Base-by-base conservation (phyloP, 2,113 vertebrate species). In the Pygoscelis antarcticus region DNA sequence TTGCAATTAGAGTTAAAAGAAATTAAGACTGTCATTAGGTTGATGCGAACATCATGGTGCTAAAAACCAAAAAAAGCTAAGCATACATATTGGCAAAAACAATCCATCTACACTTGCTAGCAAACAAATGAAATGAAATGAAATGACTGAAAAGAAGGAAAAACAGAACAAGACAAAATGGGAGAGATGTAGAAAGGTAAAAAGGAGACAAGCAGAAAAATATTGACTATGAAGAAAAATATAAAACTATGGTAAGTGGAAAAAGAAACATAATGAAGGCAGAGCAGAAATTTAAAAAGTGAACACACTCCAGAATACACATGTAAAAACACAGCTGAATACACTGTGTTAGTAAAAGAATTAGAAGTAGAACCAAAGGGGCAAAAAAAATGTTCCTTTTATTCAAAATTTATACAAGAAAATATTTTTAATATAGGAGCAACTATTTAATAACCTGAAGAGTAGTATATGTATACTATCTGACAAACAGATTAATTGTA, bases 401-500 rank as follows among this genome's bases (percentile, higher is more conserved):
- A 71, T 77, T 94, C 16, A 11, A 64, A 92, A 91, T 76, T 93
- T 76, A 80, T 54, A 80, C 7, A 1, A 60, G 29, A 36, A 95
- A 60, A 74, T 58, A 92, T 71, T 68, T 96, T 93, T 65, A 92
- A 91, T n/a, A 11, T 54, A 76, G 47, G 47, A 93, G 79, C 46
- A 92, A 83, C 36, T 84, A 60, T 74, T 95, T 82, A 93, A 93
- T 81, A 75, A 58, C 88, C 69, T 29, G 57, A 64, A 89, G 87
- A 97, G 87, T 38, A 82, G 12, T 16, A 5, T 72, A 68, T 74
- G 42, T 64, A 47, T 7, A 17, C 29, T 72, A 65, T 71, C 95
- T 95, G 95, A 95, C 90, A 95, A 86, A 88, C 7, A 18, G 68
- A 92, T 96, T 94, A 94, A 94, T 78, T 62, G 36, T 42, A 87